Evolutionary conservation across 92 coral and sea anemone genomes (phyloP), one percentile per base, ranked within the genome.

Genomic region (Actinostola sp.): DNA sequence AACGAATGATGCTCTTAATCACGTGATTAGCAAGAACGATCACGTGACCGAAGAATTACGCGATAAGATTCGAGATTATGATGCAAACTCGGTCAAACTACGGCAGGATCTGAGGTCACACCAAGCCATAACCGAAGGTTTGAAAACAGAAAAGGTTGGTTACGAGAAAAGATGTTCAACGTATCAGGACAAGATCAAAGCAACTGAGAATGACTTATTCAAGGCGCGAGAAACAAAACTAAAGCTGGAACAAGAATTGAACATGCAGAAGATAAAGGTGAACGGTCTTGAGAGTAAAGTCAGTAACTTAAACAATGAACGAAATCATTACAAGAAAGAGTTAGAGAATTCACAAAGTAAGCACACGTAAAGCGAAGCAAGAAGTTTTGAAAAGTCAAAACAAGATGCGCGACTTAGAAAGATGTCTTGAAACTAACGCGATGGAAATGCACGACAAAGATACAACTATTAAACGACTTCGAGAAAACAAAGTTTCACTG

Each of bases 91-190:
- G 56, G 92, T 89, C 25, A 85, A 75, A 49, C 57, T 83, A 31
- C 80, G 84, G 55, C 86, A 82, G 12, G 89, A 89, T 16, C 28
- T 79, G 59, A 72, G 67, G 54, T 34, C 86, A 28, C 63, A 82
- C 11, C 78, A 67, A 63, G 82, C 84, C 21, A 61, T 66, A 46
- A 62, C 76, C 53, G 97, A 92, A 5, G 92, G 95, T 0, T 60
- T 92, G 61, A 82, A 73, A 53, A 87, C 92, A 11, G 97, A 92
- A 60, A 89, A 89, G 25, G 72, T 68, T 19, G 92, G 89, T 24
- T 76, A 66, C 67, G 92, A 92, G 29, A 67, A 77, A 35, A 83
- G 94, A 19, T 60, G 80, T 36, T 27, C 83, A 9, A 43, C 71
- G 11, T 75, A 78, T 48, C 89, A 84, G 73, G 87, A 89, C 24